A percentile compares a stretch with the other conserved stretches of the same genome.
phyloP scores from a whole-genome alignment of 2,888 invertebrate species.

The Zelleria hepariella region DNA sequence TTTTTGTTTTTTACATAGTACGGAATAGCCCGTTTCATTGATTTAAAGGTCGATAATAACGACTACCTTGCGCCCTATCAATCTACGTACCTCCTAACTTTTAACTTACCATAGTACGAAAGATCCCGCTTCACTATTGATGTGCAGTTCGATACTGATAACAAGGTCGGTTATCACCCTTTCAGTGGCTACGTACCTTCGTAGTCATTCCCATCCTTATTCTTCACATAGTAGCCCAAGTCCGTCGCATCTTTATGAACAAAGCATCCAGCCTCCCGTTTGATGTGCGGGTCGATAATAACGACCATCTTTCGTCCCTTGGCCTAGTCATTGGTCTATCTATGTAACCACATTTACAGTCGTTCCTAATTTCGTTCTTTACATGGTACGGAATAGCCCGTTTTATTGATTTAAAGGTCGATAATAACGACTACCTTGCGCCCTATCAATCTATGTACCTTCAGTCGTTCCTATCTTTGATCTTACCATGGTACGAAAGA shows the following conservation, averaged over 20 bases:
- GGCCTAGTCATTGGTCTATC: conserved; percentile 86
- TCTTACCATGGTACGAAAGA: too few relatives aligned
- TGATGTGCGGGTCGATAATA: conserved; percentile 99
- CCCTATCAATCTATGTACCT: too few relatives aligned
- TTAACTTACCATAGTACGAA: too few relatives aligned
- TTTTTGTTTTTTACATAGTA: conserved; percentile 92
- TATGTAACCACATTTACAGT: conserved; percentile 89
- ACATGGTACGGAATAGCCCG: conserved; percentile 90
- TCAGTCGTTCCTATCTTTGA: too few relatives aligned
- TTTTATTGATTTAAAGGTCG: conserved; percentile 98
- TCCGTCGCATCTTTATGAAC: conserved; percentile 90
- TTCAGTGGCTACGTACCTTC: conserved; percentile 76
- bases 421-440: conserved; percentile 95
- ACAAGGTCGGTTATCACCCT: neutral
- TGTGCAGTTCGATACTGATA: neutral
- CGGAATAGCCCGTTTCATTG: conserved; percentile 90
- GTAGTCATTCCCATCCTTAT: conserved; percentile 91
- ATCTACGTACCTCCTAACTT: too few relatives aligned
- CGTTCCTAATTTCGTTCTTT: conserved; percentile 90
- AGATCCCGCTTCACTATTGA: neutral
- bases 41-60: conserved; percentile 99
- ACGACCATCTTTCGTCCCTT: conserved; percentile 93
- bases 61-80: conserved; percentile 94
- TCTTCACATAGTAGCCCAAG: conserved; percentile 91
- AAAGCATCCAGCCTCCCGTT: conserved; percentile 90